Percentiles rank a stretch among this genome's conserved stretches.
Conservation (phyloP, 2,797 vertebrate species). For the Pachyuromys duprasi region DNA sequence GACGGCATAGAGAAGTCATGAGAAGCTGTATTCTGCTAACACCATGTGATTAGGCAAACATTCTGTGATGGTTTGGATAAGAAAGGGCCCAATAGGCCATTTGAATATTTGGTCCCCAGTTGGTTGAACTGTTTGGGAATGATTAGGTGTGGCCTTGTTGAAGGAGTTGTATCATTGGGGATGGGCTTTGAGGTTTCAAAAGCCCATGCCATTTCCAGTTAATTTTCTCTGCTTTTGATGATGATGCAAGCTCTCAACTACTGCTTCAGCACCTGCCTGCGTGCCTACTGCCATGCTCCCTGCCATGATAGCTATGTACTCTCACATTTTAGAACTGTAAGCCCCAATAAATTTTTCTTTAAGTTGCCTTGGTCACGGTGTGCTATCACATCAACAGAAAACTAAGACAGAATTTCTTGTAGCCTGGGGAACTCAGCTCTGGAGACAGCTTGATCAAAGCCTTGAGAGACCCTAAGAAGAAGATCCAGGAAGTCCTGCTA, state of each 20-base stretch:
- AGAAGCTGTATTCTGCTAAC: background rate
- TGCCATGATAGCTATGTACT: background rate
- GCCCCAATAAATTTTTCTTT: background rate
- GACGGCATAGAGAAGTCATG: background rate
- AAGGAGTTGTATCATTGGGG: background rate
- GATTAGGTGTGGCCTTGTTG: background rate
- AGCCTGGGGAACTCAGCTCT: background rate
- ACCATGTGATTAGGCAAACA: background rate
- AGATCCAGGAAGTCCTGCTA: background rate
- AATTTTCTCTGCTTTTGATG: background rate
- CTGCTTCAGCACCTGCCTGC: no score
- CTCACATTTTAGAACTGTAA: background rate
- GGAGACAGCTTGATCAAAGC: background rate
- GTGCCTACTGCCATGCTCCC: background rate
- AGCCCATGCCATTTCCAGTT: background rate
- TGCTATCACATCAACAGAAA: background rate
- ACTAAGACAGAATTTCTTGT: background rate
- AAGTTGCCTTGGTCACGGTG: background rate
- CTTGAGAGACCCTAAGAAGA: background rate
- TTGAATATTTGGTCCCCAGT: background rate
- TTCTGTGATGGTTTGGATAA: background rate
- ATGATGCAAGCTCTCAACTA: background rate
- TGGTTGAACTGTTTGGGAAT: background rate
- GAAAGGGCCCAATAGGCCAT: background rate
- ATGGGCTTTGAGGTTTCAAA: background rate